Evolutionary conservation across 53 echinoderm and acorn worm genomes (phyloP).

Genomic region (Temnopleurus reevesii): DNA sequence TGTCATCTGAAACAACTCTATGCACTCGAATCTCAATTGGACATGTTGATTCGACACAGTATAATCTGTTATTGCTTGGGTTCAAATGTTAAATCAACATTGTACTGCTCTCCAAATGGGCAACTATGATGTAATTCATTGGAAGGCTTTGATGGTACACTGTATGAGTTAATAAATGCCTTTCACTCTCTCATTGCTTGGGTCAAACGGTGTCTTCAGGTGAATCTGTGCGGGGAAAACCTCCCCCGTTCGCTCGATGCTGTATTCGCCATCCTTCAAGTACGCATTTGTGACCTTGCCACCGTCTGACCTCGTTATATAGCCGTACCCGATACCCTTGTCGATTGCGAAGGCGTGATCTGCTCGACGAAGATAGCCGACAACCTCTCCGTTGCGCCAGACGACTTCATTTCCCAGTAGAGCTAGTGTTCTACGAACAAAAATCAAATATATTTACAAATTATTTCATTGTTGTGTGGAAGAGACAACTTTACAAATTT

Average conservation of each 20-base stretch:
- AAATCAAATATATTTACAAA: too few species aligned
- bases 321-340: slow-evolving; percentile 86
- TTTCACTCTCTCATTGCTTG: slow-evolving; percentile 76
- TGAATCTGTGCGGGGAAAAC: slow-evolving; percentile 72
- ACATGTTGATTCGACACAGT: too few species aligned
- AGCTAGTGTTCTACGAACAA: slow-evolving; percentile 60
- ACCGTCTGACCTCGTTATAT: slow-evolving; percentile 71
- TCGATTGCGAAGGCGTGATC: slow-evolving; percentile 76
- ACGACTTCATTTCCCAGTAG: slow-evolving; percentile 82
- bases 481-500: too few species aligned
- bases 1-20: too few species aligned
- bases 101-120: too few species aligned
- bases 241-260: slow-evolving; percentile 86
- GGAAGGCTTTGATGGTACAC: neutral
- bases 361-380: slow-evolving; percentile 79
- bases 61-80: too few species aligned
- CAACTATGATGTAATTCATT: too few species aligned
- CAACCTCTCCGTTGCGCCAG: slow-evolving; percentile 80
- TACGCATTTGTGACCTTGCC: slow-evolving; percentile 74
- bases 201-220: slow-evolving; percentile 89
- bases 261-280: slow-evolving; percentile 81
- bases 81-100: too few species aligned
- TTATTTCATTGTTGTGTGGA: too few species aligned
- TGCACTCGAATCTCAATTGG: too few species aligned
- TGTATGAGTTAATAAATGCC: slow-evolving; percentile 65